Conservation (phyloP, 2,888 invertebrate genomes). For the Drosophila fulvimacula region DNA sequence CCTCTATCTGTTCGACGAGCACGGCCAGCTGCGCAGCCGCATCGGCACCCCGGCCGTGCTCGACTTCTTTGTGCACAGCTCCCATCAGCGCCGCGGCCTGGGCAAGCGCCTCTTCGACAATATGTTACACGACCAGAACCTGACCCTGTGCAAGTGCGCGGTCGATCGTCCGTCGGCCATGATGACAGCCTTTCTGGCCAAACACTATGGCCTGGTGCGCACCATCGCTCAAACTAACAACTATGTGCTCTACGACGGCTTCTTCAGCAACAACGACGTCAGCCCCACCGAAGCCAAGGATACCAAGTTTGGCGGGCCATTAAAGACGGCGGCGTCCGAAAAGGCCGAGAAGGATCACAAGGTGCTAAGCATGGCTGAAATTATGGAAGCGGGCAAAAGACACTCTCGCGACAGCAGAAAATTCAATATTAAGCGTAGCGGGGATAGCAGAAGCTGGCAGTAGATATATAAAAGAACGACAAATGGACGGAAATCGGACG, state of each 20-base stretch:
- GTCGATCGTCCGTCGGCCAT: conserved; percentile 96
- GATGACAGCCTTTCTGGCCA: conserved; percentile 92
- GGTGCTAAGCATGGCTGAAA: conserved; percentile 22
- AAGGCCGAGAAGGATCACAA: neutral
- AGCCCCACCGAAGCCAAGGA: neutral
- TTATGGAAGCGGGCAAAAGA: conserved; percentile 3
- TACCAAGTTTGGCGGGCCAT: neutral
- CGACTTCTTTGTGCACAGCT: conserved; percentile 95
- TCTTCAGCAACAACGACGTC: conserved; percentile 86
- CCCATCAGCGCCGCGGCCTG: conserved; percentile 92
- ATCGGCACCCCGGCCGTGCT: conserved; percentile 93
- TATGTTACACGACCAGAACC: conserved; percentile 90
- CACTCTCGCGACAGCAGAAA: neutral
- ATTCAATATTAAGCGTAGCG: neutral
- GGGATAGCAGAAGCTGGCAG: neutral
- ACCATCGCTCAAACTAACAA: conserved; percentile 92
- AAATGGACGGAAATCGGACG: neutral
- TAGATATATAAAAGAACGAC: neutral
- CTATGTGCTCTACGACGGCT: conserved; percentile 92
- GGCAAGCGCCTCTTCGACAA: conserved; percentile 93
- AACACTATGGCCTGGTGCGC: conserved; percentile 88
- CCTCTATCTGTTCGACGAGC: conserved; percentile 91
- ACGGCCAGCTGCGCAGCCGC: conserved; percentile 89
- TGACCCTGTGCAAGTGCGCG: conserved; percentile 90
- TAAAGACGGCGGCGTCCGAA: neutral